Evolutionary conservation across 2,113 vertebrate genomes (phyloP).

Genomic region (Aptenodytes forsteri): DNA sequence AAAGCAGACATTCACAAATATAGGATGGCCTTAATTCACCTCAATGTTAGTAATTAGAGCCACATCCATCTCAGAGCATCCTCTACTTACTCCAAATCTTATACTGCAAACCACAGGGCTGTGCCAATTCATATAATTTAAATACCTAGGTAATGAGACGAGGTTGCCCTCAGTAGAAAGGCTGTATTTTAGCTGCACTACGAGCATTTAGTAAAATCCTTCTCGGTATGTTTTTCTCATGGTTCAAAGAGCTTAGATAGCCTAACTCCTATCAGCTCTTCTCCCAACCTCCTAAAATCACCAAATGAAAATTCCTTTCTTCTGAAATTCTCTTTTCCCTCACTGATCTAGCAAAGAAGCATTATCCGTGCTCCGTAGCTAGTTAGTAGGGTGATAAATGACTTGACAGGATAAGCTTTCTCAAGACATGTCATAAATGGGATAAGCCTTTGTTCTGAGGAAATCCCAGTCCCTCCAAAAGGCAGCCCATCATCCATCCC

Average conservation of each 20-base stretch:
- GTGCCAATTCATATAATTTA: not conserved
- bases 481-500: not conserved
- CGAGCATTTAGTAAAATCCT: not conserved
- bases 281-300: not conserved
- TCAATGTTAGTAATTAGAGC: not conserved
- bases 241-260: conserved; percentile 5
- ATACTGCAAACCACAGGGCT: not conserved
- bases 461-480: conserved; percentile 15
- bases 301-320: conserved; percentile 20
- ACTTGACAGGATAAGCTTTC: conserved; percentile 34
- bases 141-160: not conserved
- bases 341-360: not conserved
- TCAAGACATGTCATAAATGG: not conserved
- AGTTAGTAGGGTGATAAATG: conserved; percentile 17
- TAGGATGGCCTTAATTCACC: not conserved
- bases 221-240: not conserved
- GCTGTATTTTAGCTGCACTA: not conserved
- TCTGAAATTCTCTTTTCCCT: conserved; percentile 1
- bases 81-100: not conserved
- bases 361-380: conserved; percentile 18
- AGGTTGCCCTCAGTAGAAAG: not conserved
- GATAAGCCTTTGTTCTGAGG: conserved; percentile 12
- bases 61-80: not conserved
- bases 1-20: not conserved
- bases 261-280: not conserved